Evolutionary conservation across 2,113 vertebrate genomes (phyloP).

Genomic region (Tachuris rubrigastra): DNA sequence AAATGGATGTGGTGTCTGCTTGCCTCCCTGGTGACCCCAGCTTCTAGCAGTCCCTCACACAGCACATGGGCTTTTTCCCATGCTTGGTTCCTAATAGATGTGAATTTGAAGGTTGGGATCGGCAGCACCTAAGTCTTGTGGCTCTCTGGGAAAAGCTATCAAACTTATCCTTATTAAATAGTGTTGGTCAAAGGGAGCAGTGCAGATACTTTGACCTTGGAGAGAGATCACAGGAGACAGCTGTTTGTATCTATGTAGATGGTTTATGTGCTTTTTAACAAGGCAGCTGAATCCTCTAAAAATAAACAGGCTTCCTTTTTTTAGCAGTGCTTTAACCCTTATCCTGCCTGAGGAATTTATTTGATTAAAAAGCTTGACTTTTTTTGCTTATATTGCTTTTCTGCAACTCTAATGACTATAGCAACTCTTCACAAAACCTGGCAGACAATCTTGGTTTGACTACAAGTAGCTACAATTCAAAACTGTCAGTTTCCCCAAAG

Average conservation of each 20-base stretch:
- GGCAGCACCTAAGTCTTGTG: background rate
- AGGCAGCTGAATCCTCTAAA: background rate
- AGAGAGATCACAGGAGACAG: background rate
- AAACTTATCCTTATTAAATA: background rate
- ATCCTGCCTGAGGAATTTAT: background rate
- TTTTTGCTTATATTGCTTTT: background rate
- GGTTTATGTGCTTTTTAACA: slow-evolving; percentile 6
- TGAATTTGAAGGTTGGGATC: background rate
- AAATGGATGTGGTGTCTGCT: background rate
- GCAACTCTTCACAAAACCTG: background rate
- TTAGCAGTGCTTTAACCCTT: slow-evolving; percentile 1
- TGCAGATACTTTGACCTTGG: background rate
- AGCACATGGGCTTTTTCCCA: background rate
- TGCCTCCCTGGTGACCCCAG: background rate
- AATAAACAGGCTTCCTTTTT: slow-evolving; percentile 1
- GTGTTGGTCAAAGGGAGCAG: background rate
- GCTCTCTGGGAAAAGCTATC: background rate
- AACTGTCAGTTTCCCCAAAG: background rate
- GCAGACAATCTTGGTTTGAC: background rate
- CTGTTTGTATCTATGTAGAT: background rate
- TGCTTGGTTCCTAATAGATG: background rate
- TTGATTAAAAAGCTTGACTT: background rate
- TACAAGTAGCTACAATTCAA: background rate
- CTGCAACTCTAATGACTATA: background rate
- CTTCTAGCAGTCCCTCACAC: background rate